Conservation (phyloP, 2,888 invertebrate species). For the Chaetogeoica ovagalla region DNA sequence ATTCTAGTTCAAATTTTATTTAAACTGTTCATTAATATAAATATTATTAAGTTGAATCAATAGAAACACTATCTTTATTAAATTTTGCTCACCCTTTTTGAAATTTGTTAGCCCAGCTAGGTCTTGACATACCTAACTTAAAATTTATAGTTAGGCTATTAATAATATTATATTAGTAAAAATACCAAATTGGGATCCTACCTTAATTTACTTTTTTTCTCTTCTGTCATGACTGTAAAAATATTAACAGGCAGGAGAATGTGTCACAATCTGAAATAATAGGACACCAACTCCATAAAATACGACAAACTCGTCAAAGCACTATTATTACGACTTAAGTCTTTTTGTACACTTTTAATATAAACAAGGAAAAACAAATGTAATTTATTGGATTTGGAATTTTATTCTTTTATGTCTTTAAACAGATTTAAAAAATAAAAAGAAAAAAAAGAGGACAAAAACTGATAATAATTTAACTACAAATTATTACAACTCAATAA, state of each 20-base stretch:
- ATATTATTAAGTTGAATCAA: slow-evolving; percentile 5
- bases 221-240: slow-evolving; percentile 53
- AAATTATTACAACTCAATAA: background rate
- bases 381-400: slow-evolving; percentile 14
- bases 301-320: slow-evolving; percentile 42
- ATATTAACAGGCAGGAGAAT: slow-evolving; percentile 52
- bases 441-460: background rate
- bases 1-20: background rate
- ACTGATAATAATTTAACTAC: background rate
- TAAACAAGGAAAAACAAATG: slow-evolving; percentile 19
- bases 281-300: slow-evolving; percentile 52
- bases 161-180: slow-evolving; percentile 49
- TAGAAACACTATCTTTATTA: slow-evolving; percentile 9
- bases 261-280: slow-evolving; percentile 53
- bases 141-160: slow-evolving; percentile 44
- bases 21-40: background rate
- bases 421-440: background rate
- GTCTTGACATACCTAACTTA: slow-evolving; percentile 40
- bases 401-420: background rate
- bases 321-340: background rate
- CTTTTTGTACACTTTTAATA: slow-evolving; percentile 16
- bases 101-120: slow-evolving; percentile 48
- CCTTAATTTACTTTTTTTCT: slow-evolving; percentile 53
- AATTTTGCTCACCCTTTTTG: slow-evolving; percentile 50
- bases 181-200: slow-evolving; percentile 51